These are phyloP conservation scores for Turnix velox DNA, from an alignment of 2,113 vertebrate genomes.

Conservation along the genomic window DNA sequence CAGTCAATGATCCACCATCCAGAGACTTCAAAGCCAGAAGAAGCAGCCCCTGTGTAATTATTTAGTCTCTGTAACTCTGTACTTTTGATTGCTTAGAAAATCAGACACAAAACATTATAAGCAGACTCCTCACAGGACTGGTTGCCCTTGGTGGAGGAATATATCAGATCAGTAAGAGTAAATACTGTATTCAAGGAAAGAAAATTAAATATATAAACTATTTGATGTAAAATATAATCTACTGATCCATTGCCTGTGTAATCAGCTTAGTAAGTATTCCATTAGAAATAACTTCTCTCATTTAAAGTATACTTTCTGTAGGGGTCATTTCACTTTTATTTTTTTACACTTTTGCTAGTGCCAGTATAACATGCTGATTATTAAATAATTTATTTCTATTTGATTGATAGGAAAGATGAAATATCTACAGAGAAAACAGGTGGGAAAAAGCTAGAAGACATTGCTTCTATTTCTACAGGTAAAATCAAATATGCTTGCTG, in stretches of 20 bases:
- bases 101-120: neutral
- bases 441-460: slow-evolving; percentile 29
- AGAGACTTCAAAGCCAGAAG: neutral
- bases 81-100: neutral
- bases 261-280: neutral
- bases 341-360: neutral
- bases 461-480: slow-evolving; percentile 55
- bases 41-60: neutral
- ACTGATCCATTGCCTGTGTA: neutral
- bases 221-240: neutral
- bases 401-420: slow-evolving; percentile 67
- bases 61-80: neutral
- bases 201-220: neutral
- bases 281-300: neutral
- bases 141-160: neutral
- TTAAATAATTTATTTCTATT: slow-evolving; percentile 19
- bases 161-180: neutral
- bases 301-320: neutral
- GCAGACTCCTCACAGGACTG: neutral
- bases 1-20: neutral
- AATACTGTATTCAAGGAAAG: neutral
- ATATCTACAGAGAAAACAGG: slow-evolving; percentile 36
- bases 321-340: neutral
- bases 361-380: neutral
- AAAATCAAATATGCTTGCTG: slow-evolving; percentile 1